Evolutionary conservation across 2,797 vertebrate genomes (phyloP).

Genomic region (Alosa sapidissima): DNA sequence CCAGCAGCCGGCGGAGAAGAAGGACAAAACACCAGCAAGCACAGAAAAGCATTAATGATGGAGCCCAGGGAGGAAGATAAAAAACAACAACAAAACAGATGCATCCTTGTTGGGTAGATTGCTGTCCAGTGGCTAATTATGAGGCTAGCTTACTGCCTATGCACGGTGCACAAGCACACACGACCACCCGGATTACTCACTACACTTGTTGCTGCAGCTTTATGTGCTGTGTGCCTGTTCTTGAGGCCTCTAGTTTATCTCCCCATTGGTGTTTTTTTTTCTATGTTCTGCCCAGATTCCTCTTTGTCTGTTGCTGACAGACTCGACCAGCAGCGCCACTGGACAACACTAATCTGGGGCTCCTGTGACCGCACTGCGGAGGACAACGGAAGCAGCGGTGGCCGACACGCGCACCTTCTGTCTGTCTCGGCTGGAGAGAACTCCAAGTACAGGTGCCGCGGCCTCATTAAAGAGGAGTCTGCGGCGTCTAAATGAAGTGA

Average conservation of each 20-base stretch:
- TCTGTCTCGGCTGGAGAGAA: not conserved
- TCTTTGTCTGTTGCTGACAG: not conserved
- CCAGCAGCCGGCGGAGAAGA: conserved; percentile 40
- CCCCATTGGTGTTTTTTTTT: not conserved
- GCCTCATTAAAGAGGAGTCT: not conserved
- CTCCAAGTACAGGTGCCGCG: not conserved
- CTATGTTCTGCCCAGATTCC: not conserved
- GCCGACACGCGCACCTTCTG: not conserved
- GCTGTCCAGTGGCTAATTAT: not conserved
- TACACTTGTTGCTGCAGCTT: not conserved
- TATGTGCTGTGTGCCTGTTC: not conserved
- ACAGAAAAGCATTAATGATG: conserved; percentile 57
- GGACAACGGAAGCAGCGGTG: not conserved
- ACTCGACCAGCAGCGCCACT: too few species aligned
- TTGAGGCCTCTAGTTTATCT: not conserved
- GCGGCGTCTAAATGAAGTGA: not conserved
- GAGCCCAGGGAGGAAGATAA: too few species aligned
- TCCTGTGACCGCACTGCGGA: not conserved
- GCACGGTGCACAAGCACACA: not conserved
- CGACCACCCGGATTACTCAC: not conserved
- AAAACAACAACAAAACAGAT: not conserved
- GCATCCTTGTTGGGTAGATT: not conserved
- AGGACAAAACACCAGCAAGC: conserved; percentile 28
- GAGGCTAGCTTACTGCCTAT: not conserved
- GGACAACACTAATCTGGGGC: not conserved